A percentile compares a stretch with the other conserved stretches of the same genome.
Conservation (phyloP, 2,113 vertebrate genomes). For the Elachura formosa region DNA sequence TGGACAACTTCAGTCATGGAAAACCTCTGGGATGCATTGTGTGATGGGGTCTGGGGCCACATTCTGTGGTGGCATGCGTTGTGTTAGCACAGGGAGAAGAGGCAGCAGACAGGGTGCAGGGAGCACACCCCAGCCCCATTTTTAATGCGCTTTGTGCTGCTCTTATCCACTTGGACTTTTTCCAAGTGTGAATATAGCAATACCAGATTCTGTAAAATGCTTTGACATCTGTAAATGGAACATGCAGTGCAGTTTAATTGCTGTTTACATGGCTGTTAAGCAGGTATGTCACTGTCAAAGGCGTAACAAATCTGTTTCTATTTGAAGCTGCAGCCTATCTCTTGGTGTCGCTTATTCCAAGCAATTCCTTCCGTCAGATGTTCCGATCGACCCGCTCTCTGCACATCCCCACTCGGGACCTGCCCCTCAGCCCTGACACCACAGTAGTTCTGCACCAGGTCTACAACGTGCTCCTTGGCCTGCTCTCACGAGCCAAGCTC, state of each 20-base stretch:
- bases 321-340: constrained; percentile 96
- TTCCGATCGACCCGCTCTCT: constrained; percentile 96
- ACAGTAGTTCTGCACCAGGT: constrained; percentile 97
- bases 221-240: not conserved
- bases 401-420: constrained; percentile 93
- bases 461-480: constrained; percentile 93
- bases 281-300: not conserved
- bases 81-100: not conserved
- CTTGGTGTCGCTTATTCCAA: constrained; percentile 98
- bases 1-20: not conserved
- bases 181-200: not conserved
- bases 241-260: not conserved
- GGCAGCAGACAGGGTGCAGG: not conserved
- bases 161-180: not conserved
- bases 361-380: constrained; percentile 99
- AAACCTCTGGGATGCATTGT: not conserved
- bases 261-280: not conserved
- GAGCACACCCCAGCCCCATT: not conserved
- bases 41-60: not conserved
- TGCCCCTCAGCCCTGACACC: constrained; percentile 95
- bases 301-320: constrained; percentile 39
- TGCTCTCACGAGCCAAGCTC: constrained; percentile 94
- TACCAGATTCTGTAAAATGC: not conserved
- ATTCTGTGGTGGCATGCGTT: not conserved
- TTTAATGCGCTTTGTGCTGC: not conserved